Percentiles rank a stretch among this genome's conserved stretches.
These are phyloP conservation scores for Muscidifurax raptorellus DNA, from an alignment of 1,140 invertebrate genomes.

Conservation along the genomic window DNA sequence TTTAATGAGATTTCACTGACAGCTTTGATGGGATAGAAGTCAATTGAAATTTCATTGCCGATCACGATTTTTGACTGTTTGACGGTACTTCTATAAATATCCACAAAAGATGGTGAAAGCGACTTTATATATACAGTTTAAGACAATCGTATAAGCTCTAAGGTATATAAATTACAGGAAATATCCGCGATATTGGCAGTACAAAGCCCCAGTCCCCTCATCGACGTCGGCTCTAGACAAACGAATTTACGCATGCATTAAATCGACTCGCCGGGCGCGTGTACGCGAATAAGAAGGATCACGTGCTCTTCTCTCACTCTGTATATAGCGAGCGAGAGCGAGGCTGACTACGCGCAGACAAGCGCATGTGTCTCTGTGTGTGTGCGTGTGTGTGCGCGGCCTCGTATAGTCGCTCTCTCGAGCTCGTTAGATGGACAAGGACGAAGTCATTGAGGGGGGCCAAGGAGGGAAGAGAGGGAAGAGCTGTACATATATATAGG, in stretches of 20 bases:
- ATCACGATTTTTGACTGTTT: too few relatives aligned
- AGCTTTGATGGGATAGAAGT: too few relatives aligned
- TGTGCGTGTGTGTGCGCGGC: neutral
- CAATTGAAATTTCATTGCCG: too few relatives aligned
- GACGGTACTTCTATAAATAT: too few relatives aligned
- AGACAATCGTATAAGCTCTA: too few relatives aligned
- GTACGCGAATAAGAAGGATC: constrained; percentile 34
- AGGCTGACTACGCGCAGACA: constrained; percentile 29
- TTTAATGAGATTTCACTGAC: neutral
- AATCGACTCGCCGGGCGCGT: neutral
- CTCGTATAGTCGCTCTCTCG: neutral
- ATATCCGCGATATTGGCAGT: too few relatives aligned
- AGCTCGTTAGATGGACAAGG: constrained; percentile 46
- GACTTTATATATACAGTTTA: too few relatives aligned
- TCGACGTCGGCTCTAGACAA: neutral
- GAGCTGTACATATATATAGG: neutral
- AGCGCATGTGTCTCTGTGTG: neutral
- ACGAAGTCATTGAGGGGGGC: constrained; percentile 40
- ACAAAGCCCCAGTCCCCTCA: too few relatives aligned
- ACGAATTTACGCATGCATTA: constrained; percentile 18
- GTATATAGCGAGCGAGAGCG: neutral
- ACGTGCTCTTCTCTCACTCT: constrained; percentile 12
- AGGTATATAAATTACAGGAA: too few relatives aligned
- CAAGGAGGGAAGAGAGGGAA: constrained; percentile 34
- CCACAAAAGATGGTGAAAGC: too few relatives aligned